Evolutionary conservation across 1,140 invertebrate genomes (phyloP), one percentile per base, ranked within the genome.

Genomic region (Drosophila bocqueti): DNA sequence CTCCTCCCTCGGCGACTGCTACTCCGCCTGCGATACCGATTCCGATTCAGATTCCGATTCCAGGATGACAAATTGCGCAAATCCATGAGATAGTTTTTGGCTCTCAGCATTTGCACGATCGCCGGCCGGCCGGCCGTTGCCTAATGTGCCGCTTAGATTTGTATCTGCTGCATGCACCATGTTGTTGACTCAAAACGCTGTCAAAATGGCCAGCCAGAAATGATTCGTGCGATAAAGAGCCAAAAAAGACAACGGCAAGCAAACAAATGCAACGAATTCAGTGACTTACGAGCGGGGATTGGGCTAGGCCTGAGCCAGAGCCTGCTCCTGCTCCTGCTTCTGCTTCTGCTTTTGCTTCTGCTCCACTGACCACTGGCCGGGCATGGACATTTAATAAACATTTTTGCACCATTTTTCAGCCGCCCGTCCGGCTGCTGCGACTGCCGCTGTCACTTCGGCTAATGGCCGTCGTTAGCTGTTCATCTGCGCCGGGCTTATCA

Each of bases 41-140:
- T 42, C 68, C 42, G 64, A 72, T 68, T 65, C 57, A 57, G 62
- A 73, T 73, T 72, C 54, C 58, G 50, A 79, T 83, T 66, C 62
- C 81, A 79, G 85, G 85, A 90, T 90, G 85, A 90, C 85, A 90
- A 90, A 90, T 90, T 90, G 85, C 85, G 85, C 85, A 90, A 90
- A 90, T 85, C 85, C 86, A 90, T 90, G 85, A 90, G 85, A 90
- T 90, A 89, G 86, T 90, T 90, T 85, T 74, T 74, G 71, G 83
- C 62, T 62, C 74, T 60, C 64, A 74, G 64, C 66, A 83, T 73
- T 80, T 67, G 76, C 81, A 79, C 62, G 80, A 83, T 79, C 67
- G 64, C 72, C 68, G 38, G 13, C 21, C 45, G 45, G 45, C 21
- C 21, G 13, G 58, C 45, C 73, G 71, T 90, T 90, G 85, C 85